Evolutionary conservation across 2,888 invertebrate species (phyloP), one percentile per base, ranked within the genome.

Genomic region (Podotricha telesiphe): DNA sequence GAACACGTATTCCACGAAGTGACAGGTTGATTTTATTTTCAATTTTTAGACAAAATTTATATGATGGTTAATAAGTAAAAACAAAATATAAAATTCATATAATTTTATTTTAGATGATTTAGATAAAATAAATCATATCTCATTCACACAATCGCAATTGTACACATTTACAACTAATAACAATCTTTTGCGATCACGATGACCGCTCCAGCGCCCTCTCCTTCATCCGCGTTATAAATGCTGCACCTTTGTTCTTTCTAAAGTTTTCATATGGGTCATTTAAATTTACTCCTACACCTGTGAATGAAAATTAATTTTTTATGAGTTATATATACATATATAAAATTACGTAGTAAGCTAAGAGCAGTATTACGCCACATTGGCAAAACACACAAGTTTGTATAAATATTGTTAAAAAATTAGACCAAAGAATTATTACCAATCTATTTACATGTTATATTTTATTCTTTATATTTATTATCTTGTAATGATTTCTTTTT

Each of bases 241-340:
- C 98, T 81, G 98, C 97, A 70, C 98, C 98, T 91, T 98, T 98
- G 89, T 97, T 98, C 93, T 99, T 99, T 77, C 99, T 95, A 91
- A 99, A 99, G 91, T 98, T 98, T 90, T 99, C 99, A 83, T 98
- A 99, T 0, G 99, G 99, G 92, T 99, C 99, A 83, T 97, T 97
- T 72, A 98, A 92, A 86, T 97, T 97, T 74, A 98, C 96, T 56
- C 99, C 99, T 71, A 99, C 95, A 73, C 99, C 99, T 94, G 94
- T 56, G 75, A 83, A 76, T 73, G 55, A 19, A 19, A 48, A 34
- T 37, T 7, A 37, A 37, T 1, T 28, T 28, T 2, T 8, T 37
- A 37, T 37, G 3, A 37, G 1, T 8, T 37, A 37, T 10, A 37
- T 7, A 37, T 8, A 28, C 6, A 28, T 28, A 4, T 28, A 28